Evolutionary conservation across 2,113 vertebrate species (phyloP).

Genomic region (Sorex araneus): DNA sequence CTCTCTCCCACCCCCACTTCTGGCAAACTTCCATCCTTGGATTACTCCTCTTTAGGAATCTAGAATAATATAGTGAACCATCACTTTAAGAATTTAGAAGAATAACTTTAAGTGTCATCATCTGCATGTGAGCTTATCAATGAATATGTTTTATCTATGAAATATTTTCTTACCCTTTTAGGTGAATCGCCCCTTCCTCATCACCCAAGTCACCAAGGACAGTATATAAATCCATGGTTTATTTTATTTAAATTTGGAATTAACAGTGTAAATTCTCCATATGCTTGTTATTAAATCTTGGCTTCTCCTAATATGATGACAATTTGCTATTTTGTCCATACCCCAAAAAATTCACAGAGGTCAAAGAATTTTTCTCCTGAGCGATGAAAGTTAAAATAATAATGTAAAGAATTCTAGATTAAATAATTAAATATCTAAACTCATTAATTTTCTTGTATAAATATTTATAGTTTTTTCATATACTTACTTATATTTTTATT

Average conservation of each 20-base stretch:
- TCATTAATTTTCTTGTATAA: no score
- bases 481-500: not conserved
- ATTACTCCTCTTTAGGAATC: no score
- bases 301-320: not conserved
- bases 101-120: not conserved
- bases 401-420: no score
- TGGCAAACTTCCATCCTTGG: no score
- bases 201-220: not conserved
- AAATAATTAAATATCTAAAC: no score
- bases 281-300: no score
- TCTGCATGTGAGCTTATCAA: not conserved
- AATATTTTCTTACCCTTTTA: not conserved
- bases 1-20: no score
- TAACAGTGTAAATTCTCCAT: no score
- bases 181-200: not conserved
- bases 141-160: not conserved
- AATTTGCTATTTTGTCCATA: not conserved
- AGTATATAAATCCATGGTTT: not conserved
- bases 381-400: no score
- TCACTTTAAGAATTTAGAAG: no score
- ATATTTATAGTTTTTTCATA: not conserved
- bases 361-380: no score
- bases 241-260: not conserved
- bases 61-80: no score
- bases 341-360: not conserved